Conservation (phyloP, 2,888 invertebrate species). For the Nomada flava region DNA sequence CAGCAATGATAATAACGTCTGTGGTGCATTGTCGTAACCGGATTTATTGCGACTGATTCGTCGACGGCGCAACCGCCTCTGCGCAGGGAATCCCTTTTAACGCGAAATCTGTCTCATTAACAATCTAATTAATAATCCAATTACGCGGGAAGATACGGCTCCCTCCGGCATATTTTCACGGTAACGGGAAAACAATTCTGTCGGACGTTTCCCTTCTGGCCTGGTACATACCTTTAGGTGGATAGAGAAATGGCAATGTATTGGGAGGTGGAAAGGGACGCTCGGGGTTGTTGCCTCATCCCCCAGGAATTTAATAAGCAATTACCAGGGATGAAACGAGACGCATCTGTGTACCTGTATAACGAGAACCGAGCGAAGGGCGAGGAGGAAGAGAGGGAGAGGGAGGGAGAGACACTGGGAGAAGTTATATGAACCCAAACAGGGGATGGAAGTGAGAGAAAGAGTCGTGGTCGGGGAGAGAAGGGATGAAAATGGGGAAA, state of each 20-base stretch:
- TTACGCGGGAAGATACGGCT: slow-evolving; percentile 79
- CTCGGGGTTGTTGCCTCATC: slow-evolving; percentile 64
- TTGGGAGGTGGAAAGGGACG: slow-evolving; percentile 25
- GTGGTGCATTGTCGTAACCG: slow-evolving; percentile 12
- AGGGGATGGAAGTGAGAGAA: slow-evolving; percentile 36
- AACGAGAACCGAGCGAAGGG: slow-evolving; percentile 62
- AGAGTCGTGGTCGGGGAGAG: slow-evolving; percentile 15
- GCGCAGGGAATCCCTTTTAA: slow-evolving; percentile 62
- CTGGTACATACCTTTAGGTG: slow-evolving; percentile 64
- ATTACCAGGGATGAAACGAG: slow-evolving; percentile 81
- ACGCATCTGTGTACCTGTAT: slow-evolving; percentile 80
- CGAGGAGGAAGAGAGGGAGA: slow-evolving; percentile 15
- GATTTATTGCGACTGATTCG: slow-evolving; percentile 47
- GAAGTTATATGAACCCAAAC: slow-evolving; percentile 57
- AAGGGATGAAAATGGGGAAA: slow-evolving; percentile 8
- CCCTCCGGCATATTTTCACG: slow-evolving; percentile 78
- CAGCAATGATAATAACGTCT: slow-evolving; percentile 23
- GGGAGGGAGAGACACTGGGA: slow-evolving; percentile 22
- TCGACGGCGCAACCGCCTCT: slow-evolving; percentile 6
- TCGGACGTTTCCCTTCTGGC: slow-evolving; percentile 68
- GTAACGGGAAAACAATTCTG: slow-evolving; percentile 81
- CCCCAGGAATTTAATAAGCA: slow-evolving; percentile 81
- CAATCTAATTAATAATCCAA: slow-evolving; percentile 84
- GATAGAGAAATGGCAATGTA: slow-evolving; percentile 65
- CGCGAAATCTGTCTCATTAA: slow-evolving; percentile 82